These are phyloP conservation scores for Oxycera nigricornis DNA, from an alignment of 2,888 invertebrate genomes.

Conservation along the genomic window DNA sequence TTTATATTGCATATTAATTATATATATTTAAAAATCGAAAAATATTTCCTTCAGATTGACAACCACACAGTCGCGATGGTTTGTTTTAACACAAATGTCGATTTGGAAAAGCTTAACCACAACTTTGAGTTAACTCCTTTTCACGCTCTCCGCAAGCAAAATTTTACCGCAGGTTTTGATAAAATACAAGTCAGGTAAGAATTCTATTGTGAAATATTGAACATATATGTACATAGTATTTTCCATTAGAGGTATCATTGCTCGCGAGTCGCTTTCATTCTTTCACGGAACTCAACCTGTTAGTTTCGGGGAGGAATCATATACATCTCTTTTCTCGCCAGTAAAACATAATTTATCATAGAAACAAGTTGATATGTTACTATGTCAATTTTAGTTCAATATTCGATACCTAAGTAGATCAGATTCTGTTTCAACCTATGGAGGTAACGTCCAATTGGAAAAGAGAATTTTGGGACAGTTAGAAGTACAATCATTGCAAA, in stretches of 20 bases:
- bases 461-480: too few species aligned
- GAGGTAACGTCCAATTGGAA: too few species aligned
- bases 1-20: too few species aligned
- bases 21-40: too few species aligned
- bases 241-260: background rate
- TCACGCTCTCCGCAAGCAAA: conserved; percentile 64
- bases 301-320: background rate
- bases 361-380: too few species aligned
- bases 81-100: conserved; percentile 67
- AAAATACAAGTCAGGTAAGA: background rate
- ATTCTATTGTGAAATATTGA: too few species aligned
- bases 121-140: conserved; percentile 69
- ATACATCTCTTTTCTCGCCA: background rate
- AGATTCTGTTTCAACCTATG: too few species aligned
- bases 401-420: too few species aligned
- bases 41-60: conserved; percentile 55
- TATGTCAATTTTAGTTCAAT: too few species aligned
- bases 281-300: background rate
- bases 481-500: background rate
- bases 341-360: too few species aligned
- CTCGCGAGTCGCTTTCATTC: background rate
- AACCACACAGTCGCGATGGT: conserved; percentile 68
- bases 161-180: conserved; percentile 58
- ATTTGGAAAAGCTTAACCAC: conserved; percentile 67
- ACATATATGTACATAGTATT: too few species aligned